Evolutionary conservation across 2,888 invertebrate species (phyloP), one percentile per base, ranked within the genome.

Genomic region (Gryllus longicercus): DNA sequence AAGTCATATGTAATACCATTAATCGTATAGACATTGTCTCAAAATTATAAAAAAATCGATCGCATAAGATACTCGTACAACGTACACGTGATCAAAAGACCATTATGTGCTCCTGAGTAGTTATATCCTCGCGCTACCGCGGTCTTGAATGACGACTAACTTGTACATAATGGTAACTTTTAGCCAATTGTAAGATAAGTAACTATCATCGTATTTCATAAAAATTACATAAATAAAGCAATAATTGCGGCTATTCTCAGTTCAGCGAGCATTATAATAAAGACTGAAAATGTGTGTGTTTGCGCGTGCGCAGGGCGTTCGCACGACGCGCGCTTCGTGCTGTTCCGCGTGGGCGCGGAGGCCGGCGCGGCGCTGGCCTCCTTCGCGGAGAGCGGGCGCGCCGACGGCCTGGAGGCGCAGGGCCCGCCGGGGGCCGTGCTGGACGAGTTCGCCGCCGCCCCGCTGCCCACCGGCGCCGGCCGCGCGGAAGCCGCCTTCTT

Each of bases 361-460:
- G 94, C 96, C 8, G 91, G 94, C 75, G 87, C 91, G 12, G 93
- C 95, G 1, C 92, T 97, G 51, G 93, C 94, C 84, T 91, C 93
- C 85, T 96, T 97, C 87, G 93, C 95, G 5, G 96, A 97, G 87
- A 93, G 91, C 50, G 96, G 96, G n/a, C 91, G 92, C 84, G 90
- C 93, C 12, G 94, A 95, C 84, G 89, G 92, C 79, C 88, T 96
- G 84, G 94, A 96, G 84, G 88, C 89, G 80, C 89, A 90, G 85
- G 87, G 89, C 78, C 93, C 94, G 85, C 93, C 93, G 75, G 93
- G 92, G 82, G 92, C 93, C n/a, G 92, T 96, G 75, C 91, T 94
- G 85, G 96, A 96, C 86, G 93, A 93, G 84, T 96, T 96, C 87
- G 92, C 91, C 81, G 95, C 94, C 18, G 94, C 96, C 11, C 91